Evolutionary conservation across 2,113 vertebrate species (phyloP).

Genomic region (Equus przewalskii): DNA sequence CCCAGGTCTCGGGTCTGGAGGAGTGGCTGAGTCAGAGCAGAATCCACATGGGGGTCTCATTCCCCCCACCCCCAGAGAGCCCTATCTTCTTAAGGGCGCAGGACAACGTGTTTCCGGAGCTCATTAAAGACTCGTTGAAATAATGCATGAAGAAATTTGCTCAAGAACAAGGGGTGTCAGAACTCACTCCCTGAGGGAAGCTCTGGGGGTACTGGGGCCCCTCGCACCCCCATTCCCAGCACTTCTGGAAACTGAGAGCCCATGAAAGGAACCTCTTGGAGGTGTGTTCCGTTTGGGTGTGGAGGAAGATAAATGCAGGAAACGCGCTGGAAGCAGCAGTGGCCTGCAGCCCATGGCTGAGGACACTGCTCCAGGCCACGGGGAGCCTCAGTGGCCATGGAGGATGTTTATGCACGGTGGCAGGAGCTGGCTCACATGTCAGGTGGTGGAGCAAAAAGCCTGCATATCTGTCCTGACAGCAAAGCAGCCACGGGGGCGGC

Average conservation of each 20-base stretch:
- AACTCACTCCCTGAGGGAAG: background rate
- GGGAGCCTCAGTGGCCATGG: background rate
- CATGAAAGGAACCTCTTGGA: background rate
- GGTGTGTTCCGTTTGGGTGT: background rate
- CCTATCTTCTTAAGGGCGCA: rapidly evolving
- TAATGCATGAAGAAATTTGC: background rate
- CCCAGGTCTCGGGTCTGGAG: rapidly evolving
- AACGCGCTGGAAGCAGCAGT: rapidly evolving
- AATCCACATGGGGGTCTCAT: background rate
- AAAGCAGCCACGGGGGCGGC: rapidly evolving
- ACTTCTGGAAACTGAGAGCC: background rate
- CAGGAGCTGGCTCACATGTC: rapidly evolving
- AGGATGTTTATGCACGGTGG: rapidly evolving
- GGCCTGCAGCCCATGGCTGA: background rate
- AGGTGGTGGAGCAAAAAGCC: rapidly evolving
- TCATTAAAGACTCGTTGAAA: background rate
- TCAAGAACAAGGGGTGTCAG: rapidly evolving
- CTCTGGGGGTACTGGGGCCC: background rate
- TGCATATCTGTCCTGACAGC: rapidly evolving
- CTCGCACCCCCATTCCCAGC: background rate
- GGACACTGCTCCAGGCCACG: rapidly evolving
- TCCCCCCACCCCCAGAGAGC: background rate
- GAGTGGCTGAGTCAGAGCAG: rapidly evolving
- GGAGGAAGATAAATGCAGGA: background rate
- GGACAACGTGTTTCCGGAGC: background rate